A percentile compares a stretch with the other conserved stretches of the same genome.
Conservation (phyloP, 2,113 vertebrate species). For the Saguinus imperator region DNA sequence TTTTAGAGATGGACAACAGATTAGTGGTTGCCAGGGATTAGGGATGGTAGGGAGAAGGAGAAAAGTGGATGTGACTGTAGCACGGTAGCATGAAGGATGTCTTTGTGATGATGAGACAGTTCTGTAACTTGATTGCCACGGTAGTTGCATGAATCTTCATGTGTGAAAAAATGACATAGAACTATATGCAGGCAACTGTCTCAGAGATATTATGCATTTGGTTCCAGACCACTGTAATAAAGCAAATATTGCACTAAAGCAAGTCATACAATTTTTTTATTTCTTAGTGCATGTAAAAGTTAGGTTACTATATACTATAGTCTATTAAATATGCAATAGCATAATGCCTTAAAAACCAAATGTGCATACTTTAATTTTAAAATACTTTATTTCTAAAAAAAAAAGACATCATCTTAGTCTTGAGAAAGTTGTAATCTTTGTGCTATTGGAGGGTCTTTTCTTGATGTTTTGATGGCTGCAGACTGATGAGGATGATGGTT, state of each 20-base stretch:
- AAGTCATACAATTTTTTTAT: background rate
- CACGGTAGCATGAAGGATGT: background rate
- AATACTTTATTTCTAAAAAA: background rate
- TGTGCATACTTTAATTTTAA: background rate
- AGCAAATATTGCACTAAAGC: background rate
- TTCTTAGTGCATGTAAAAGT: background rate
- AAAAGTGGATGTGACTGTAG: background rate
- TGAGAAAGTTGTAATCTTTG: background rate
- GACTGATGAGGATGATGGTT: background rate
- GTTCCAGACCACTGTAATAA: background rate
- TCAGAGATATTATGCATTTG: background rate
- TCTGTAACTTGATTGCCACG: background rate
- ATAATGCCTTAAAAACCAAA: background rate
- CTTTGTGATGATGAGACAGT: background rate
- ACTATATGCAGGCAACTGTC: background rate
- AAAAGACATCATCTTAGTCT: background rate
- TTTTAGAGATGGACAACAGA: background rate
- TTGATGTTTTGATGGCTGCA: background rate
- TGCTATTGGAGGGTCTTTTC: background rate
- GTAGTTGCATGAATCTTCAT: background rate
- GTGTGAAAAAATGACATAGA: background rate
- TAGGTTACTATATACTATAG: background rate
- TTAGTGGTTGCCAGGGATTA: background rate
- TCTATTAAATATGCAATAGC: background rate
- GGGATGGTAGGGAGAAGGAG: background rate